Percentiles rank a stretch among this genome's conserved stretches.
These are phyloP conservation scores for Reticulitermes lucifugus DNA, from an alignment of 2,888 invertebrate genomes.

Conservation along the genomic window DNA sequence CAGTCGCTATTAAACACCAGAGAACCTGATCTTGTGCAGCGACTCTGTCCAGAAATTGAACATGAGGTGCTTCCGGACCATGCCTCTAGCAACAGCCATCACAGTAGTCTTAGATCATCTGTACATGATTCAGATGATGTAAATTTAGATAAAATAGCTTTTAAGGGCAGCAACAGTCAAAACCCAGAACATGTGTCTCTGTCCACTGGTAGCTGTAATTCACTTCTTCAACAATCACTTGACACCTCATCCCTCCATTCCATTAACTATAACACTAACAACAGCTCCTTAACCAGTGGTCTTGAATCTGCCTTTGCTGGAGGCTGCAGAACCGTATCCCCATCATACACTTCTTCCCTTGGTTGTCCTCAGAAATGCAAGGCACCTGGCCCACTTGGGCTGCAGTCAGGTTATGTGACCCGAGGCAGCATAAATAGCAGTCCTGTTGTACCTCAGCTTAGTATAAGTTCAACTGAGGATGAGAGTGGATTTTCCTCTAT, in stretches of 20 bases:
- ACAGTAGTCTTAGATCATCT: slow-evolving; percentile 4
- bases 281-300: slow-evolving; percentile 44
- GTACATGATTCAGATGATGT: background rate
- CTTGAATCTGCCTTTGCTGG: slow-evolving; percentile 48
- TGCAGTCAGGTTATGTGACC: background rate
- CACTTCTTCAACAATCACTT: slow-evolving; percentile 20
- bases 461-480: slow-evolving; percentile 70
- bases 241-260: slow-evolving; percentile 34
- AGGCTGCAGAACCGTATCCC: background rate
- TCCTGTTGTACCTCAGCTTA: slow-evolving; percentile 35
- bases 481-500: slow-evolving; percentile 90
- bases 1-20: slow-evolving; percentile 73
- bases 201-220: background rate
- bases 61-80: slow-evolving; percentile 1
- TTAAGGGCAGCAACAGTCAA: background rate
- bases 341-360: slow-evolving; percentile 30
- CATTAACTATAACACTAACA: slow-evolving; percentile 31
- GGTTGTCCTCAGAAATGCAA: slow-evolving; percentile 30
- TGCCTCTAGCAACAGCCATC: slow-evolving; percentile 15
- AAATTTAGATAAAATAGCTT: background rate
- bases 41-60: slow-evolving; percentile 48
- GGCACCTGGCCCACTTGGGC: background rate
- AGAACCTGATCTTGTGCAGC: slow-evolving; percentile 70
- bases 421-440: background rate
- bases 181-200: slow-evolving; percentile 24